phyloP scores from a whole-genome alignment of 2,113 vertebrate genomes.

The Chlorodrepanis virens region DNA sequence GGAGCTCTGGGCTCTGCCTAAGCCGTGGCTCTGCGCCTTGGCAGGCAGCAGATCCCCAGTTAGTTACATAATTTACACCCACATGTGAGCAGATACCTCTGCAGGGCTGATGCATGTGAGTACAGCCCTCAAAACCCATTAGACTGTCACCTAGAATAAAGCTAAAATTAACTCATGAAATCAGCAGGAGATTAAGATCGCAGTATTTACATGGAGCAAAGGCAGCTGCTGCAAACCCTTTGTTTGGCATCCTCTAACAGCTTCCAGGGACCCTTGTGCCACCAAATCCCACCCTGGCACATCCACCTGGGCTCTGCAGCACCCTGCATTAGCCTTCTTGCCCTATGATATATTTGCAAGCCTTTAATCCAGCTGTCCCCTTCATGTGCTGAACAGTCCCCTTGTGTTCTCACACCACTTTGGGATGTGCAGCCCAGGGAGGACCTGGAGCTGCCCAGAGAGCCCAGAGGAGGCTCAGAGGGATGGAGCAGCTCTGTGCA shows the following conservation, averaged over 20 bases:
- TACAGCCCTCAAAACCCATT: constrained; percentile 15
- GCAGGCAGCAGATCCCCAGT: neutral
- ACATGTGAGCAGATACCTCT: neutral
- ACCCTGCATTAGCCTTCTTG: neutral
- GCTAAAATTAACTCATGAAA: constrained; percentile 7
- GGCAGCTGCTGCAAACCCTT: neutral
- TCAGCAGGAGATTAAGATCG: neutral
- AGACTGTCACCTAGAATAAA: constrained; percentile 35
- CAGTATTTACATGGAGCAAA: neutral
- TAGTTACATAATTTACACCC: constrained; percentile 26
- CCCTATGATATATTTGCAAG: neutral
- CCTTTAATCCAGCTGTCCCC: neutral
- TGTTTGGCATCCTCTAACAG: neutral
- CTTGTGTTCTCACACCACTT: neutral
- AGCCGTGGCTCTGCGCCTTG: neutral
- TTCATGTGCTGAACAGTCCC: neutral
- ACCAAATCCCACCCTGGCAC: neutral
- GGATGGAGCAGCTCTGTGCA: neutral
- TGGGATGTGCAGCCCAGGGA: neutral
- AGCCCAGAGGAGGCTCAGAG: neutral
- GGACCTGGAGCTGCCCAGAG: neutral
- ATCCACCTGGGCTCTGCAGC: neutral
- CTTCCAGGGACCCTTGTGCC: neutral
- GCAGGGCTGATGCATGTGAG: neutral
- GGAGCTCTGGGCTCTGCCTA: neutral